Conservation (phyloP, 2,113 vertebrate genomes). For the Poeciliopsis prolifica region DNA sequence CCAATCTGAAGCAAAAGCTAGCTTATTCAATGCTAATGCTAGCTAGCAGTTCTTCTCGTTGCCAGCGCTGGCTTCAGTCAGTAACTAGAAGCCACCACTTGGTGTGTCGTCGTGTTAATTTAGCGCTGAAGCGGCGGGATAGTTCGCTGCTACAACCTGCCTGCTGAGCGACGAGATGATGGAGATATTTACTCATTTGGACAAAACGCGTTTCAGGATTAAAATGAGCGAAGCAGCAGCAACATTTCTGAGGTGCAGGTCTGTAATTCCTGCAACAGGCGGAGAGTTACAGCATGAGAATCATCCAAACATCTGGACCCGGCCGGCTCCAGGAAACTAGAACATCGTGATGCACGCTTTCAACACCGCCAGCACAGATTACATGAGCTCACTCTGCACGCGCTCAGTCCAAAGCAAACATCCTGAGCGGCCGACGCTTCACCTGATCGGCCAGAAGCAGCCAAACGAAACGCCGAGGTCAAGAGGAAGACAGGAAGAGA, state of each 20-base stretch:
- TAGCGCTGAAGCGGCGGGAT: not conserved
- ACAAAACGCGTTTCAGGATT: not conserved
- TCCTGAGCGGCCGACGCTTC: not conserved
- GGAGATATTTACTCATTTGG: slow-evolving; percentile 33
- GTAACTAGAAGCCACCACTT: no score
- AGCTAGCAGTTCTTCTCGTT: no score
- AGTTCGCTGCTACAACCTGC: slow-evolving; percentile 2
- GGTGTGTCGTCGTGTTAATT: no score
- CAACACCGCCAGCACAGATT: not conserved
- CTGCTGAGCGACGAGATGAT: not conserved
- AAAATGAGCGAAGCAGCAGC: not conserved
- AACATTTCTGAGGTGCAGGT: not conserved
- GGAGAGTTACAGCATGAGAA: not conserved
- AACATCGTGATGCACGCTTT: not conserved
- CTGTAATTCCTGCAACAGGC: not conserved
- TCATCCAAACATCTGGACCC: not conserved
- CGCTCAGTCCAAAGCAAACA: not conserved
- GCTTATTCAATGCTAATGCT: no score
- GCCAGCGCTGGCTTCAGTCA: no score
- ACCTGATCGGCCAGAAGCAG: not conserved
- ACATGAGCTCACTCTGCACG: not conserved
- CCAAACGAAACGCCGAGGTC: not conserved
- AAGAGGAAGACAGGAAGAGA: no score
- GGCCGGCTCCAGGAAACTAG: not conserved
- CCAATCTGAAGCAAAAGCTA: no score